These are phyloP conservation scores for Apodemia hepburni DNA, from an alignment of 2,888 invertebrate species.

Conservation along the genomic window DNA sequence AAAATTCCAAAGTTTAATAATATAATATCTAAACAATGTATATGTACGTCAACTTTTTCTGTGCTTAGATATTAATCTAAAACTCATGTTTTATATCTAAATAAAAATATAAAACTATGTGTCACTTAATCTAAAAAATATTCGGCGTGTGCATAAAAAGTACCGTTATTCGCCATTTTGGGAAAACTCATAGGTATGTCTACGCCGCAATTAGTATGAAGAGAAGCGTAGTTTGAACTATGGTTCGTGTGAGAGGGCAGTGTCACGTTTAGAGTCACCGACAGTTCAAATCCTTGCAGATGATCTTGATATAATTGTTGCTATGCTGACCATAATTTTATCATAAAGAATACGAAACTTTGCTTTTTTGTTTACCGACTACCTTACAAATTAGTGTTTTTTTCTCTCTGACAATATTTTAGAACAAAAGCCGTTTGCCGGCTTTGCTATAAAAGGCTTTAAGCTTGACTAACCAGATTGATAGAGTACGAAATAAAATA, in stretches of 20 bases:
- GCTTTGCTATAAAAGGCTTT: no score
- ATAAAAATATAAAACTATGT: not conserved
- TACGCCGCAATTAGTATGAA: conserved; percentile 1
- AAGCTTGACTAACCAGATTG: no score
- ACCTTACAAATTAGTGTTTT: not conserved
- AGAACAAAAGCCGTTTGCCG: not conserved
- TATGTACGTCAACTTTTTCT: no score
- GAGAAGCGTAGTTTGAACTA: not conserved
- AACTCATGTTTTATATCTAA: not conserved
- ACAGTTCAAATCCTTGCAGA: not conserved
- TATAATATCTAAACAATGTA: no score
- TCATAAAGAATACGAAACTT: not conserved
- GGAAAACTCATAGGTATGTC: conserved; percentile 8
- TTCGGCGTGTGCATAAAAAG: not conserved
- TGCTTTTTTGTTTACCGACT: not conserved
- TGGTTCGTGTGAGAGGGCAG: conserved; percentile 3
- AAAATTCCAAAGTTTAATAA: no score
- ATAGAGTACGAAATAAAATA: no score
- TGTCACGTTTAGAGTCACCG: conserved; percentile 3
- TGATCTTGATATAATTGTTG: conserved; percentile 10
- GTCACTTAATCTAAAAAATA: not conserved
- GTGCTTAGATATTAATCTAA: no score
- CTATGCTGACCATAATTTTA: not conserved
- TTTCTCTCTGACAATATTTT: not conserved
- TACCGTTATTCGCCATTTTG: not conserved